phyloP scores from a whole-genome alignment of 2,888 invertebrate genomes.

The Agrochola litura region DNA sequence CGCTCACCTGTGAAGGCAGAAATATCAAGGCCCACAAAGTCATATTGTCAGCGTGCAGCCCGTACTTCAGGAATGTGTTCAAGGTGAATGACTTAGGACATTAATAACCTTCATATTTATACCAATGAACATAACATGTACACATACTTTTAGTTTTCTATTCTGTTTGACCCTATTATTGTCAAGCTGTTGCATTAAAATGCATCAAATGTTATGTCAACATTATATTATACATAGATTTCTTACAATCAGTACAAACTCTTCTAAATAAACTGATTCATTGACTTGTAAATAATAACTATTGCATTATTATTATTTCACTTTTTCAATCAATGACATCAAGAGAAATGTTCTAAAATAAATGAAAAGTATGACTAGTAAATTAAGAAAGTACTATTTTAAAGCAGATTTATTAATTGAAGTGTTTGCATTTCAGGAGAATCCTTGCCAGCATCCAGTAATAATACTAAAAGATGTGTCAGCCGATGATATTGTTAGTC shows the following conservation, averaged over 20 bases:
- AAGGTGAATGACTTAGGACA: conserved; percentile 91
- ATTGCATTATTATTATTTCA: neutral
- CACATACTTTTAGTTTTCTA: conserved; percentile 51
- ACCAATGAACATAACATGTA: conserved; percentile 70
- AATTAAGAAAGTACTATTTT: neutral
- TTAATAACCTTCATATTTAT: conserved; percentile 86
- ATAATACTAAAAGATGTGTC: conserved; percentile 93
- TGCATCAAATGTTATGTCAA: conserved; percentile 50
- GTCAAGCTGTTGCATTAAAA: conserved; percentile 46
- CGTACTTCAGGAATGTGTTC: conserved; percentile 94
- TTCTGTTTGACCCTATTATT: conserved; percentile 58
- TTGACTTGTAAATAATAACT: neutral
- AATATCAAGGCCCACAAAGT: conserved; percentile 94
- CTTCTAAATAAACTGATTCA: neutral
- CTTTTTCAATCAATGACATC: neutral
- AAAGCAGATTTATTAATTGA: neutral
- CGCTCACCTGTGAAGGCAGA: conserved; percentile 93
- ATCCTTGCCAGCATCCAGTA: conserved; percentile 93
- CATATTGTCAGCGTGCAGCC: conserved; percentile 94
- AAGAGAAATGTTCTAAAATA: neutral
- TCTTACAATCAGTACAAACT: neutral
- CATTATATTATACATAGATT: conserved; percentile 24
- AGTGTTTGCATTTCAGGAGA: conserved; percentile 87
- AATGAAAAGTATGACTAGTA: neutral
- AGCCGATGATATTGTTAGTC: conserved; percentile 92